Percentiles rank a stretch among this genome's conserved stretches.
Conservation (phyloP, 2,113 vertebrate species). For the Labeo rohita region DNA sequence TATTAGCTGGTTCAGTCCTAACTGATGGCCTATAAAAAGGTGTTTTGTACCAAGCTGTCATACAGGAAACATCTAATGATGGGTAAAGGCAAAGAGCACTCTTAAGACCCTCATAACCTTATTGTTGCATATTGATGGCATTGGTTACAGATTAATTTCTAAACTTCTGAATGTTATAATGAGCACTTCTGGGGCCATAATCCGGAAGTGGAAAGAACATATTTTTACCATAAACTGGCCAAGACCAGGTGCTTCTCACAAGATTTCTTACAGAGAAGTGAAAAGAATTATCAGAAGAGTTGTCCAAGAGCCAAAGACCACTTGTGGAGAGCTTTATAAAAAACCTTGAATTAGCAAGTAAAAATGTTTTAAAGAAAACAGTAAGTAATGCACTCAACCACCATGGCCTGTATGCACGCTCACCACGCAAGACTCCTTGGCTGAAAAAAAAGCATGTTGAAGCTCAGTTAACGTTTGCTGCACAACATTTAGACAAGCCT, state of each 20-base stretch:
- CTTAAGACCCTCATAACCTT: too few relatives aligned
- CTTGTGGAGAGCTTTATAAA: conserved; percentile 34
- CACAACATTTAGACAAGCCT: background rate
- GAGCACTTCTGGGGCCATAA: background rate
- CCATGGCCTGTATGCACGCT: background rate
- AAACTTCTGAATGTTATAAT: background rate
- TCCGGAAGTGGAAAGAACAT: conserved; percentile 6
- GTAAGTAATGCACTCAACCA: conserved; percentile 11
- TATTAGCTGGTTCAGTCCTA: too few relatives aligned
- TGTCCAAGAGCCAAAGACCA: conserved; percentile 26
- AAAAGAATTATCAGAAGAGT: conserved; percentile 7
- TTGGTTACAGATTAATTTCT: background rate
- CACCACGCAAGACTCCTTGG: background rate
- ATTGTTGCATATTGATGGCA: too few relatives aligned
- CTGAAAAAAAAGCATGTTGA: background rate
- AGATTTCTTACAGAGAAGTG: background rate
- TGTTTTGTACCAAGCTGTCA: too few relatives aligned
- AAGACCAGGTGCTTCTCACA: conserved; percentile 21
- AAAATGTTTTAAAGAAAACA: background rate
- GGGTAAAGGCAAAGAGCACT: too few relatives aligned
- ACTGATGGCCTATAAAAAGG: too few relatives aligned
- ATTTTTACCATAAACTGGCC: conserved; percentile 29
- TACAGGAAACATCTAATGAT: too few relatives aligned
- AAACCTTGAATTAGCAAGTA: conserved; percentile 17
- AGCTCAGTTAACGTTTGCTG: background rate